Evolutionary conservation across 92 coral and sea anemone genomes (phyloP), one percentile per base, ranked within the genome.

Genomic region (Paragorgia papillata): DNA sequence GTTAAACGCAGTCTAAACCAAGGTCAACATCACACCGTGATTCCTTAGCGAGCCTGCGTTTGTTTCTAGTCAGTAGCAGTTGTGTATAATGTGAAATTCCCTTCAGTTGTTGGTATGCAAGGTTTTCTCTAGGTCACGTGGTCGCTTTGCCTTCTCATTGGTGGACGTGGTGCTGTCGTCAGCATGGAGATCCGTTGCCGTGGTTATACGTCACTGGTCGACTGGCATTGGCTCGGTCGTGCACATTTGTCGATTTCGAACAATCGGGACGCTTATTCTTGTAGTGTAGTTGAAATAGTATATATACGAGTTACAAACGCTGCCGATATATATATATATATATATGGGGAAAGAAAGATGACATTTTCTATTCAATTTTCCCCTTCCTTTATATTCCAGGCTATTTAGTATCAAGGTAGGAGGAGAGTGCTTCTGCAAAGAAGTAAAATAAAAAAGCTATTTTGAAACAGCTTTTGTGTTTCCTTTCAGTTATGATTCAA

Each of bases 241-340:
- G 75, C 60, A 56, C 75, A 48, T 68, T 68, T 68, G 75, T 68
- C 59, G 30, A 44, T 49, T 13, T 0, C 58, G 41, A 44, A 68
- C 58, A 68, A 44, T 68, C 14, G 29, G 41, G 75, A 40, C 41
- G 54, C 13, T 34, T 43, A 22, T 34, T 48, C n/a, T 44, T 48
- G 17, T 46, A 19, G 7, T 22, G 30, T 68, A n/a, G n/a, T 34
- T 25, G 19, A 9, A 6, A 33, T n/a, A n/a, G n/a, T n/a, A n/a
- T n/a, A n/a, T n/a, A n/a, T n/a, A n/a, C n/a, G n/a, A n/a, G n/a
- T n/a, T n/a, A n/a, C n/a, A n/a, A n/a, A n/a, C n/a, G n/a, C n/a
- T n/a, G n/a, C n/a, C n/a, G n/a, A 46, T 46, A 46, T 46, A 7
- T 7, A 2, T 6, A 2, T 46, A 6, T 2, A 46, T 6, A 46